Base-by-base conservation (phyloP, 2,113 vertebrate genomes). In the Mola mola region DNA sequence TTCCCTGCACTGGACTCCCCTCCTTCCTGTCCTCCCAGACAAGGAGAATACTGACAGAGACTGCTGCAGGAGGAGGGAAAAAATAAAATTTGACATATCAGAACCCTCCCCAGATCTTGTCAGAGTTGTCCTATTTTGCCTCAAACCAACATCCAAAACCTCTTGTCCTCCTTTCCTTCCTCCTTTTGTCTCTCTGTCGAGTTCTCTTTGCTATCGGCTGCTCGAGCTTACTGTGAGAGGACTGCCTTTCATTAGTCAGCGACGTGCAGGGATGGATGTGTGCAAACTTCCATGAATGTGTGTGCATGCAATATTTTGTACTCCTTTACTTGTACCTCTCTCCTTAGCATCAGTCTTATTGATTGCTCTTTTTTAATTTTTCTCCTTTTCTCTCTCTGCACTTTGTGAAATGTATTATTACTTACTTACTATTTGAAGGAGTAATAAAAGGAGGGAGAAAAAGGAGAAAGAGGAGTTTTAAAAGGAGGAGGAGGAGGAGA, bases 41-140 rank as follows among this genome's bases (percentile, higher is more conserved):
- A 38, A 80, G 34, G 57, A 48, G 55, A 56, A 48, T 10, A 77
- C 83, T 74, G 79, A 88, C 64, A 73, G 72, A 55, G 63, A 59
- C 69, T 57, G 66, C 61, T 64, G 64, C 43, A 72, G 59, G 59
- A 85, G 50, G 46, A 47, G 53, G 56, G 60, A 63, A 53, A 61
- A 80, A 66, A 74, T 66, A 70, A 82, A 79, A 84, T 62, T 73
- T 77, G 78, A 85, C 84, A 82, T 66, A 67, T 82, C 72, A 70
- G 63, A 63, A 77, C 41, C 66, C 65, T 80, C 43, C 79, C 51
- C 53, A 62, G 64, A 82, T 69, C 64, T 75, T 72, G 72, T 82
- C 76, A 79, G 69, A 71, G 28, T 52, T 77, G 75, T 71, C 72
- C 78, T 81, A 53, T 51, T 78, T 63, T 78, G 59, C 62, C 65